Evolutionary conservation across 2,888 invertebrate genomes (phyloP), one percentile per base, ranked within the genome.

Genomic region (Drosophila austrosaltans): DNA sequence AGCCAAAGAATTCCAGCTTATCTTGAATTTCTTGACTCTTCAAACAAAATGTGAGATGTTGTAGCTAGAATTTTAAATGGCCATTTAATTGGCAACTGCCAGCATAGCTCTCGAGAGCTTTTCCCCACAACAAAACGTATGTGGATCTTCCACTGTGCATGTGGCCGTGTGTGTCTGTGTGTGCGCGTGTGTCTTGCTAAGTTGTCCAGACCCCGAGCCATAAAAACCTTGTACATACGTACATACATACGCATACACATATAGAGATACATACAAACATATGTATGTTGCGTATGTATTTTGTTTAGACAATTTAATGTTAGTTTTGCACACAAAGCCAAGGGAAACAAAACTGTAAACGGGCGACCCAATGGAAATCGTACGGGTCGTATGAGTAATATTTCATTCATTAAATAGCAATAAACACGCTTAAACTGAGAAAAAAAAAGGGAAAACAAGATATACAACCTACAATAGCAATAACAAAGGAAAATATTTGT

Each of bases 341-440:
- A 44, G 61, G 58, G 30, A 30, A 53, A 59, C 22, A 57, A 57
- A 57, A 57, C 57, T 12, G 39, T 25, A 25, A 20, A 28, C 3
- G 8, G 28, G 16, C 16, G 30, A 5, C 3, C 36, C 20, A 32
- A 30, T 22, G n/a, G 30, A 8, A 28, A 30, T 60, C 70, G 16
- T 16, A 59, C 61, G 12, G 66, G 57, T 63, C 66, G 58, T 66
- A 72, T 83, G 76, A 68, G 69, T 74, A 83, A 81, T 62, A 65
- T 68, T 69, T 76, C 75, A 75, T 75, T 75, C 69, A 70, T 78
- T 78, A 63, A 71, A 68, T 25, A 59, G 66, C 69, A 44, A 66
- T 74, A 74, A 76, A 76, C 58, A 68, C 57, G 48, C 44, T 42
- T n/a, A 59, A 0, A 39, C 58, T 16, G n/a, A 6, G 32, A 6